Base-by-base conservation (phyloP, 2,113 vertebrate species). In the Corythaeola cristata region DNA sequence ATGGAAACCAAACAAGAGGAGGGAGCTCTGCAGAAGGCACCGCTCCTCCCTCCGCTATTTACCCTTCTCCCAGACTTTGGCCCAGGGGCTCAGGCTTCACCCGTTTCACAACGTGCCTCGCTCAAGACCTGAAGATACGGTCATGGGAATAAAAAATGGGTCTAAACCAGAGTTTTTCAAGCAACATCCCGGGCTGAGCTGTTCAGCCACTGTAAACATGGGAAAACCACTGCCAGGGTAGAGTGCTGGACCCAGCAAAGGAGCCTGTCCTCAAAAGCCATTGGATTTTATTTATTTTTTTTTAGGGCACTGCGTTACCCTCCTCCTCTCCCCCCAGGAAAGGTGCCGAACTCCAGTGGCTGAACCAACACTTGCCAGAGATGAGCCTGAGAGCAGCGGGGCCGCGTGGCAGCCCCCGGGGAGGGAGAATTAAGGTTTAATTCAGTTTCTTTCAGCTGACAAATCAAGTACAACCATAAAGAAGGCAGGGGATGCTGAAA, bases 61-160 rank as follows among this genome's bases (percentile, higher is more conserved):
- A 33, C 74, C 7, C 2, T 27, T 45, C 50, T 37, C 62, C 66
- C 60, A 56, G 39, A 64, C 56, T 68, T 88, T 74, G 60, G 55
- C 69, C 68, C 2, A 0, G 33, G 18, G 50, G 33, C 39, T 85
- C 52, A 2, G 52, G 21, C 56, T 81, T 88, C 35, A 58, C 60
- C 52, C 4, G 0, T 69, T 89, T 63, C 77, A 47, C n/a, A 19
- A 9, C 1, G 1, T 32, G 35, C 64, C 39, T 74, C 3, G 0
- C 50, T 80, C 49, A 6, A 67, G 49, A 44, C 58, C 41, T 80
- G 30, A 33, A 23, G 69, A 12, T 52, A 20, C 1, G 0, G 20
- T 41, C 8, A 19, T 49, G 50, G 63, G 47, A 66, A 75, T 35
- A 2, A 35, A 58, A 69, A 83, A 41, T 15, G 7, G 9, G 33